Evolutionary conservation across 1,140 invertebrate genomes (phyloP).

Genomic region (Antheraea mylitta): DNA sequence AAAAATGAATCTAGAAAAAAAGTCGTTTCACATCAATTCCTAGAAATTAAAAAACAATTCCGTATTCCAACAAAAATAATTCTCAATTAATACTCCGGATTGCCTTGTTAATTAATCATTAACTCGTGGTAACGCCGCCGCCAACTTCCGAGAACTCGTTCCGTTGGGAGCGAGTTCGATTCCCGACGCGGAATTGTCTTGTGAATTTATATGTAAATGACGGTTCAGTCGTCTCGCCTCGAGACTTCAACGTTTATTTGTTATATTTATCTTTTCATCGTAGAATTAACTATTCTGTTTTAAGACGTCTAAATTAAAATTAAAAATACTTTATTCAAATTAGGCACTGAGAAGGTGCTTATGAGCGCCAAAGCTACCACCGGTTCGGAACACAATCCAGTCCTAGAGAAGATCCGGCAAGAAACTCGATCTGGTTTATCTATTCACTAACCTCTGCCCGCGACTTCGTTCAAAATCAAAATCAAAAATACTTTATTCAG

Average conservation of each 20-base stretch:
- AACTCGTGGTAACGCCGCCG: background rate
- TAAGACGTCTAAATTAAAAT: no score
- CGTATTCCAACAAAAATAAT: background rate
- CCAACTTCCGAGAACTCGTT: background rate
- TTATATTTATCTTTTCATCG: background rate
- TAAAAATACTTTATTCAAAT: no score
- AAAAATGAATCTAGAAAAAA: no score
- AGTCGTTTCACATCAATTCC: background rate
- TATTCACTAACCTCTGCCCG: background rate
- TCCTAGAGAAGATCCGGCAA: no score
- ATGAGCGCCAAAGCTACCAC: no score
- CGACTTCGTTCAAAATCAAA: conserved; percentile 7
- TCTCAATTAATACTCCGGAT: background rate
- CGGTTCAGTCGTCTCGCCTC: background rate
- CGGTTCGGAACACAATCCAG: no score
- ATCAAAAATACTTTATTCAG: no score
- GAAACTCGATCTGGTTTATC: no score
- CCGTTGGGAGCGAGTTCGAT: background rate
- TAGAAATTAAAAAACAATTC: background rate
- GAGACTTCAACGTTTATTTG: background rate
- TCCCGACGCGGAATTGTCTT: conserved; percentile 3
- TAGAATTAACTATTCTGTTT: background rate
- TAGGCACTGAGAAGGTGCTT: no score
- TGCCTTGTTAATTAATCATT: conserved; percentile 13
- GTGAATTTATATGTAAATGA: conserved; percentile 13